Evolutionary conservation across 2,113 vertebrate species (phyloP).

Genomic region (Ifrita kowaldi): DNA sequence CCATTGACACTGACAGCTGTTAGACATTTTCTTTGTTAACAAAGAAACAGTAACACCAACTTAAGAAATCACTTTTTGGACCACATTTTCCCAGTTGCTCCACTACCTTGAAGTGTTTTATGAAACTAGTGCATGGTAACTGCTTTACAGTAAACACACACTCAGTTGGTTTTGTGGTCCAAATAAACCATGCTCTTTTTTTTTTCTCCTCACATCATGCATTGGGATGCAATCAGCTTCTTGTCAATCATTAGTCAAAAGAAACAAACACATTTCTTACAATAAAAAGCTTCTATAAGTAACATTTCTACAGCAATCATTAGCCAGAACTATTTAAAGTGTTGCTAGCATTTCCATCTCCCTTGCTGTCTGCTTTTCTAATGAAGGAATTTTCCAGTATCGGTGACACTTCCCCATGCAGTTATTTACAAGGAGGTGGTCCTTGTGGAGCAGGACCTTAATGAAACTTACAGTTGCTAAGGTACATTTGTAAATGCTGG

Average conservation of each 20-base stretch:
- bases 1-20: background rate
- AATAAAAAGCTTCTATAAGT: slow-evolving; percentile 15
- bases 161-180: background rate
- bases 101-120: background rate
- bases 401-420: slow-evolving; percentile 8
- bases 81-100: background rate
- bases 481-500: slow-evolving; percentile 32
- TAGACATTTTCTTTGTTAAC: background rate
- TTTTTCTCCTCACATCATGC: slow-evolving; percentile 51
- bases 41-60: background rate
- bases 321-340: slow-evolving; percentile 31
- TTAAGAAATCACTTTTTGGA: background rate
- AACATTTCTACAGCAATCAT: slow-evolving; percentile 21
- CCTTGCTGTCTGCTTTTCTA: background rate
- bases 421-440: slow-evolving; percentile 59
- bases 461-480: slow-evolving; percentile 45
- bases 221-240: slow-evolving; percentile 39
- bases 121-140: background rate
- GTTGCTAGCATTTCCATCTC: slow-evolving; percentile 16
- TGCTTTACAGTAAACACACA: background rate
- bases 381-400: background rate
- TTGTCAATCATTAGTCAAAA: slow-evolving; percentile 36
- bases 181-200: slow-evolving; percentile 50
- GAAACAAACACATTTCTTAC: slow-evolving; percentile 35
- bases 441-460: slow-evolving; percentile 26